A percentile compares a stretch with the other conserved stretches of the same genome.
These are phyloP conservation scores for Bos javanicus DNA, from an alignment of 2,113 vertebrate genomes.

Conservation along the genomic window DNA sequence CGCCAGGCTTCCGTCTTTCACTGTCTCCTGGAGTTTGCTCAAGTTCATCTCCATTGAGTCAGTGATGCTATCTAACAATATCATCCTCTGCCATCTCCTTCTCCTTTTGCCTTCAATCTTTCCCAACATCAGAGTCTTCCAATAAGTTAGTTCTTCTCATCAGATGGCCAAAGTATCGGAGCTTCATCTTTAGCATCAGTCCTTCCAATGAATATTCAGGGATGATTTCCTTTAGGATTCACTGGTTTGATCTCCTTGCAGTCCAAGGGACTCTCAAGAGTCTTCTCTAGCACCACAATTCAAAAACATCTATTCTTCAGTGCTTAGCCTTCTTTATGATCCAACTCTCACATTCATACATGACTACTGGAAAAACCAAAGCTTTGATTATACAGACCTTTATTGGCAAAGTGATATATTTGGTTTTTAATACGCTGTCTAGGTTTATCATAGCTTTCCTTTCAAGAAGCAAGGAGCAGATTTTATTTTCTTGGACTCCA, in stretches of 20 bases:
- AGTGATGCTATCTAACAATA: background rate
- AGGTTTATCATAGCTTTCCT: background rate
- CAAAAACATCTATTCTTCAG: background rate
- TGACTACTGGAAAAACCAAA: background rate
- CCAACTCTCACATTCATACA: background rate
- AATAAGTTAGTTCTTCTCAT: background rate
- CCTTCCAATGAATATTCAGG: background rate
- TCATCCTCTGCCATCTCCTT: background rate
- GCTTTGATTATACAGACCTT: background rate
- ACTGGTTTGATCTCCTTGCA: background rate
- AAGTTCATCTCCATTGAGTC: background rate
- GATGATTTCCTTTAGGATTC: background rate
- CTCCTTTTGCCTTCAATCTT: background rate
- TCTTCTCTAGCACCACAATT: background rate
- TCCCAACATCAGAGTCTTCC: background rate
- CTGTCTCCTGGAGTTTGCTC: background rate
- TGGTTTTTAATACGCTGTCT: background rate
- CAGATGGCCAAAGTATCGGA: rapidly evolving
- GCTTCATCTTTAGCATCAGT: background rate
- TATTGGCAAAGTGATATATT: background rate
- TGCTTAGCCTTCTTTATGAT: background rate
- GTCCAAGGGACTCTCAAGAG: background rate
- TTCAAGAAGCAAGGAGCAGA: background rate
- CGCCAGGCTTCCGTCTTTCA: background rate
- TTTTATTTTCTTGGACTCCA: background rate